Percentiles rank a stretch among this genome's conserved stretches.
Conservation (phyloP, 92 coral and sea anemone genomes). For the Phenganax marumi region DNA sequence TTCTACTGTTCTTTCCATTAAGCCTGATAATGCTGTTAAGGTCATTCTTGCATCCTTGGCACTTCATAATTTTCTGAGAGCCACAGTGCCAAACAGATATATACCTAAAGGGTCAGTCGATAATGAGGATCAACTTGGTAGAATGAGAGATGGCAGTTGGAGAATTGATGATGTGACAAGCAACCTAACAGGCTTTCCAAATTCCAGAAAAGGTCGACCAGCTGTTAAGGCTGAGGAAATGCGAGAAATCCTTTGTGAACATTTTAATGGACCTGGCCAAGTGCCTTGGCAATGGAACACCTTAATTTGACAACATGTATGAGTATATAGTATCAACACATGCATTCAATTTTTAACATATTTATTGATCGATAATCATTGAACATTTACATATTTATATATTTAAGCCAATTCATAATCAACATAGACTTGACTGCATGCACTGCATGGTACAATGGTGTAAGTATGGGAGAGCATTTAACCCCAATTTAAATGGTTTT, state of each 20-base stretch:
- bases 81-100: slow-evolving; percentile 39
- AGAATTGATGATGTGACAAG: slow-evolving; percentile 6
- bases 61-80: slow-evolving; percentile 43
- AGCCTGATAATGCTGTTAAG: slow-evolving; percentile 53
- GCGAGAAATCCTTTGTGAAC: slow-evolving; percentile 54
- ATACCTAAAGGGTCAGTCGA: slow-evolving; percentile 40
- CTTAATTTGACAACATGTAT: slow-evolving; percentile 4
- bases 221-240: slow-evolving; percentile 55
- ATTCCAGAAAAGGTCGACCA: slow-evolving; percentile 63
- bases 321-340: neutral
- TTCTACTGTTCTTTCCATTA: slow-evolving; percentile 54
- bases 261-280: slow-evolving; percentile 65
- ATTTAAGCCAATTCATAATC: no score
- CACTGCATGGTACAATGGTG: no score
- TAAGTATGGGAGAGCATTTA: no score
- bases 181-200: slow-evolving; percentile 45
- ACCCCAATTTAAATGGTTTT: neutral
- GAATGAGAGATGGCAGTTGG: slow-evolving; percentile 32
- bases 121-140: slow-evolving; percentile 8
- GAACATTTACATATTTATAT: no score
- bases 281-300: slow-evolving; percentile 70
- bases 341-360: neutral
- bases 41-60: slow-evolving; percentile 55
- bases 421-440: no score
- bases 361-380: neutral